Evolutionary conservation across 64 coral and sea anemone genomes (phyloP), one percentile per base, ranked within the genome.

Genomic region (Cladopsammia gracilis): DNA sequence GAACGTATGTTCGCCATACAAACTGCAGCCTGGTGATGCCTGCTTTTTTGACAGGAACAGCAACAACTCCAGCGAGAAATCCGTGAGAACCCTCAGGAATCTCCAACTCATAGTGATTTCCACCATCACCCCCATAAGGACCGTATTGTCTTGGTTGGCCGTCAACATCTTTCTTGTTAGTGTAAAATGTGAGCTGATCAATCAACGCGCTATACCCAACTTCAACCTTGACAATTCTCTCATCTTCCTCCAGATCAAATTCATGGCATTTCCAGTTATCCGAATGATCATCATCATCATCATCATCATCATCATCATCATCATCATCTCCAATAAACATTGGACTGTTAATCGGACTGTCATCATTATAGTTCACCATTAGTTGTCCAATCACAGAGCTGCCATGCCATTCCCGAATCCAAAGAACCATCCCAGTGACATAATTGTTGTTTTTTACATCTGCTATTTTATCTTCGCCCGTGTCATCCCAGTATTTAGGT

Each of bases 361-460:
- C 79, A 86, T 92, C 89, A 24, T 81, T 93, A 56, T 98, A 98
- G 53, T 72, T 74, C 48, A 98, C 62, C 67, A 92, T 88, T 7
- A 98, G 60, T 8, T 93, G 93, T 47, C 93, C 96, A 77, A 98
- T 53, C 11, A 98, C 96, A 88, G 78, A 78, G 25, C 86, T 61
- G 0, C 96, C 92, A 89, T 98, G 93, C 96, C 96, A 98, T 8
- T 62, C 34, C 11, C 96, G 93, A 79, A 95, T 92, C 96, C 96
- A 98, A 0, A 98, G 60, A 51, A 95, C 87, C 93, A 98, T 98
- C 59, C 96, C 96, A 42, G 83, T 88, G 16, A 98, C 71, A 49
- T 57, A 98, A 4, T 71, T 14, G 20, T 88, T 77, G 49, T 52
- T 74, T 19, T 86, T 71, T 42, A 71, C 11, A 86, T 58, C 19